phyloP scores from a whole-genome alignment of 1,140 invertebrate genomes.

The Drosophila pseudoananassae region DNA sequence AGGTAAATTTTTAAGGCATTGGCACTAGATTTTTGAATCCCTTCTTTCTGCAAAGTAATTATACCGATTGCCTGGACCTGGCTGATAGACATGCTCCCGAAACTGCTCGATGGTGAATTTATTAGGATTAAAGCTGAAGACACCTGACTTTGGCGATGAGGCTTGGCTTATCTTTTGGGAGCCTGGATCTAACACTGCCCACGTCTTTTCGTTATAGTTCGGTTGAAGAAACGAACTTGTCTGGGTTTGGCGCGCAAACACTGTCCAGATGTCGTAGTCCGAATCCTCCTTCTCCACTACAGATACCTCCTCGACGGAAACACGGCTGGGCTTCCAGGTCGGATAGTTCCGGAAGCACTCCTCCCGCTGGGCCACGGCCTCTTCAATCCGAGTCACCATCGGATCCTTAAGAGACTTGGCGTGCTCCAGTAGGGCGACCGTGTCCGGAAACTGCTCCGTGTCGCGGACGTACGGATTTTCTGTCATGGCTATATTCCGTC shows the following conservation, averaged over 20 bases:
- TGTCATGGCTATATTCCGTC: slow-evolving; percentile 35
- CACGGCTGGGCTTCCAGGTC: background rate
- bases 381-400: slow-evolving; percentile 5
- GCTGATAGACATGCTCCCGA: slow-evolving; percentile 27
- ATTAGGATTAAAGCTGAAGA: slow-evolving; percentile 44
- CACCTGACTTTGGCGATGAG: background rate
- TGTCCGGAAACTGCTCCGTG: slow-evolving; percentile 24
- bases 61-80: slow-evolving; percentile 44
- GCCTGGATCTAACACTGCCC: background rate
- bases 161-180: background rate
- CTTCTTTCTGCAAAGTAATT: slow-evolving; percentile 29
- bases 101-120: slow-evolving; percentile 45
- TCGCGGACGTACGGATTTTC: slow-evolving; percentile 34
- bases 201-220: background rate
- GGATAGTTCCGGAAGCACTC: slow-evolving; percentile 24
- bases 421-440: slow-evolving; percentile 1
- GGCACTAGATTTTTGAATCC: background rate
- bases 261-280: slow-evolving; percentile 39
- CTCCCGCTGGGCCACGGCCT: background rate
- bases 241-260: background rate
- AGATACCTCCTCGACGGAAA: background rate
- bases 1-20: too few relatives aligned
- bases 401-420: slow-evolving; percentile 26
- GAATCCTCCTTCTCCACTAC: slow-evolving; percentile 1
- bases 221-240: background rate